A percentile compares a stretch with the other conserved stretches of the same genome.
phyloP scores from a whole-genome alignment of 2,113 vertebrate genomes.

The Sarotherodon lohbergeri region DNA sequence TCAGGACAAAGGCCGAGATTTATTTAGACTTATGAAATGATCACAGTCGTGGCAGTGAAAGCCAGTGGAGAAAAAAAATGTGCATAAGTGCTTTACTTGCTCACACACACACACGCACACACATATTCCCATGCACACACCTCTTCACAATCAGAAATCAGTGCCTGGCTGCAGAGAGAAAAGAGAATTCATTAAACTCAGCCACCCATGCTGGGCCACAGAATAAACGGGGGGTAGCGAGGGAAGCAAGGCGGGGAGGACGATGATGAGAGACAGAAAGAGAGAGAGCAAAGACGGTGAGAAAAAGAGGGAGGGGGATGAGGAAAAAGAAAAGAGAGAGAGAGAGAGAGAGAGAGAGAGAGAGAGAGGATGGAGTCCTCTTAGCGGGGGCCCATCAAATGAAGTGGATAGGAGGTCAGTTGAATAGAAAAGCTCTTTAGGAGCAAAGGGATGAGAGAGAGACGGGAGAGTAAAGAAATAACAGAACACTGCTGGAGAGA shows the following conservation, averaged over 20 bases:
- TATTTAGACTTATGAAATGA: constrained; percentile 43
- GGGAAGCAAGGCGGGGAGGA: constrained; percentile 20
- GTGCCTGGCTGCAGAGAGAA: constrained; percentile 64
- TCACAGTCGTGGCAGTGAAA: constrained; percentile 5
- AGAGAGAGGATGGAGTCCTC: constrained; percentile 26
- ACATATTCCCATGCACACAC: constrained; percentile 12
- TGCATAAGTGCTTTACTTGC: background rate
- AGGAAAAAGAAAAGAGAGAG: background rate
- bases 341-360: background rate
- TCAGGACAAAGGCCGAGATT: constrained; percentile 35
- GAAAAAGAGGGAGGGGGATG: constrained; percentile 5
- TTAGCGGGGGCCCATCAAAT: constrained; percentile 53
- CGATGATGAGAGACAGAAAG: constrained; percentile 4
- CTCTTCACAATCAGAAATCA: constrained; percentile 72
- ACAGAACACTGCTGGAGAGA: background rate
- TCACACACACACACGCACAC: background rate
- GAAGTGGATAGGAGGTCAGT: constrained; percentile 52
- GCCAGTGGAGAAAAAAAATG: background rate
- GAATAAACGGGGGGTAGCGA: constrained; percentile 37
- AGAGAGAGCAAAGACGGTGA: constrained; percentile 13
- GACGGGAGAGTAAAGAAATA: constrained; percentile 14
- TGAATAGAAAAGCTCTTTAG: constrained; percentile 56
- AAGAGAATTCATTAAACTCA: constrained; percentile 74
- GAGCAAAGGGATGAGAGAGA: constrained; percentile 30
- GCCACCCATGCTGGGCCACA: constrained; percentile 67